Evolutionary conservation across 2,113 vertebrate species (phyloP).

Genomic region (Hiodon tergisus): DNA sequence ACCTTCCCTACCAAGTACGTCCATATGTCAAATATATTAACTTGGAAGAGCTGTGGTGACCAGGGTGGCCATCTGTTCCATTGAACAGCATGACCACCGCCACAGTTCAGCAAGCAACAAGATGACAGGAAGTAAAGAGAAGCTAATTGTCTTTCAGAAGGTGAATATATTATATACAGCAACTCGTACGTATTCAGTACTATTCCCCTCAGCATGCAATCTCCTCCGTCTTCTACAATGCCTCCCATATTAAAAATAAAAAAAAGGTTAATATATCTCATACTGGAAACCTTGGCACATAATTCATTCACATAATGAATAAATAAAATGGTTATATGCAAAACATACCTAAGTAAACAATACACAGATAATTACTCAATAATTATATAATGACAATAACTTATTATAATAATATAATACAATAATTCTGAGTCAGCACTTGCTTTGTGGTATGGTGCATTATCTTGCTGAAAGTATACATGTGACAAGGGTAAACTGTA

Average conservation of each 20-base stretch:
- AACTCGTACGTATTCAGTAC: neutral
- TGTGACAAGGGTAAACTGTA: too few relatives aligned
- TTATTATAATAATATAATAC: too few relatives aligned
- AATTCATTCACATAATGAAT: too few relatives aligned
- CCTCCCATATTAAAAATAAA: neutral
- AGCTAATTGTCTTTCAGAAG: neutral
- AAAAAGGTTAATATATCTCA: neutral
- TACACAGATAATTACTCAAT: too few relatives aligned
- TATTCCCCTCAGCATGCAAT: neutral
- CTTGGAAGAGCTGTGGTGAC: constrained; percentile 12
- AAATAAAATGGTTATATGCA: too few relatives aligned
- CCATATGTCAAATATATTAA: constrained; percentile 29
- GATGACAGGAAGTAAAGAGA: neutral
- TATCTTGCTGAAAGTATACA: too few relatives aligned
- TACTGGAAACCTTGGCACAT: neutral
- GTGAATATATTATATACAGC: too few relatives aligned
- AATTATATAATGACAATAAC: too few relatives aligned
- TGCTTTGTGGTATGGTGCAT: too few relatives aligned
- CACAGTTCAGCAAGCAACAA: neutral
- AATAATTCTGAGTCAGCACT: too few relatives aligned
- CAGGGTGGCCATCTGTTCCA: constrained; percentile 27
- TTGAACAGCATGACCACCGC: constrained; percentile 9
- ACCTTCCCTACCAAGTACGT: constrained; percentile 14
- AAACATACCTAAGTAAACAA: too few relatives aligned
- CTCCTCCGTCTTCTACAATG: neutral